phyloP scores from a whole-genome alignment of 2,113 vertebrate genomes.

The Shinisaurus crocodilurus region DNA sequence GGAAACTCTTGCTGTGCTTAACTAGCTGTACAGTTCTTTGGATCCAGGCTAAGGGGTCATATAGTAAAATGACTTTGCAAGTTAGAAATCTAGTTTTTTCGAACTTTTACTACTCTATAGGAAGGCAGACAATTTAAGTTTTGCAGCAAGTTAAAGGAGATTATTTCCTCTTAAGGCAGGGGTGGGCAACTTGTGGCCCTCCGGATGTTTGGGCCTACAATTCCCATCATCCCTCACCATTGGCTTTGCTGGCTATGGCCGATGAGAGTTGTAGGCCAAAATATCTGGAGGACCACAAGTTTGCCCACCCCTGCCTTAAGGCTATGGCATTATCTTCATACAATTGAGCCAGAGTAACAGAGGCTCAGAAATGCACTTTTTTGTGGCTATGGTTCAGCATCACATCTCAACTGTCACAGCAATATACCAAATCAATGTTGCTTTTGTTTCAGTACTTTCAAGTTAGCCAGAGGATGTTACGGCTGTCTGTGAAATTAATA shows the following conservation, averaged over 20 bases:
- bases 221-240: no score
- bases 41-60: neutral
- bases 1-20: neutral
- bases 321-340: neutral
- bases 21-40: neutral
- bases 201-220: no score
- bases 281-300: no score
- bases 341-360: neutral
- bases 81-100: neutral
- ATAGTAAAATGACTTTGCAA: neutral
- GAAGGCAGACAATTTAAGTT: no score
- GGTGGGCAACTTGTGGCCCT: no score
- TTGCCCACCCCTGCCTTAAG: no score
- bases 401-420: neutral
- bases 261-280: no score
- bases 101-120: no score
- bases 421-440: neutral
- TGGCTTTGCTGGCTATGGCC: no score
- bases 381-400: neutral
- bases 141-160: no score
- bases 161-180: no score
- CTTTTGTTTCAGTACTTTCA: neutral
- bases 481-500: neutral
- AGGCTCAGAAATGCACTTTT: neutral
- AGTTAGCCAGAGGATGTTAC: neutral